Evolutionary conservation across 2,888 invertebrate genomes (phyloP).

Genomic region (Tupiocoris notatus): DNA sequence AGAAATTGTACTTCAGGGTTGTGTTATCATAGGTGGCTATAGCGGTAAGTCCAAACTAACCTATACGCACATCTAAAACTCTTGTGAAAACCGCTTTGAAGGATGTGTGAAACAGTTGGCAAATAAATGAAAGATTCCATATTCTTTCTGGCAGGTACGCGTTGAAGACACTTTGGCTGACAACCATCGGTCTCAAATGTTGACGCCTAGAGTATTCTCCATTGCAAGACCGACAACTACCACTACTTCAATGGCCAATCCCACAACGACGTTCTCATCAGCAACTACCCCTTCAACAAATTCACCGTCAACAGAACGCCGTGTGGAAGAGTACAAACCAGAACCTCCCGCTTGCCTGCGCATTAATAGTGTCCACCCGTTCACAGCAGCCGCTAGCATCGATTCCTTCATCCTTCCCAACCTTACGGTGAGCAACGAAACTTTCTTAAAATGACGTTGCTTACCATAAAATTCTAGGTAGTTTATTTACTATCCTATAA

Average conservation of each 20-base stretch:
- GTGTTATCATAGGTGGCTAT: too few species aligned
- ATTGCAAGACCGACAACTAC: not conserved
- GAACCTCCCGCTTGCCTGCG: constrained; percentile 49
- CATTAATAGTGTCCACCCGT: constrained; percentile 49
- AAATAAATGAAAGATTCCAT: too few species aligned
- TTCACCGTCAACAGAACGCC: constrained; percentile 46
- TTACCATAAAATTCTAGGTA: too few species aligned
- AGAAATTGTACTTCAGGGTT: too few species aligned
- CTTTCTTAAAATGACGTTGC: too few species aligned
- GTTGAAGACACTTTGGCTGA: not conserved
- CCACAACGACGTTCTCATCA: too few species aligned
- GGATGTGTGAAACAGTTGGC: too few species aligned
- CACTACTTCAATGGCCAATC: too few species aligned
- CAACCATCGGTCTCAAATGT: not conserved
- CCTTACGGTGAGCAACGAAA: constrained; percentile 43
- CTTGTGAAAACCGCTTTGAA: too few species aligned
- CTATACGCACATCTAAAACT: too few species aligned
- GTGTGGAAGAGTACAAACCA: constrained; percentile 45
- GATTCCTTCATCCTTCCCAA: constrained; percentile 21
- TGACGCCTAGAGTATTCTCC: not conserved
- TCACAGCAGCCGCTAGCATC: constrained; percentile 46
- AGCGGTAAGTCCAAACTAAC: too few species aligned
- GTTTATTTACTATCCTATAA: too few species aligned
- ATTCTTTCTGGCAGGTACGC: not conserved
- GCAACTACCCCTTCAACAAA: not conserved